A percentile compares a stretch with the other conserved stretches of the same genome.
phyloP scores from a whole-genome alignment of 2,113 vertebrate species.

The Cephalopholis sonnerati region DNA sequence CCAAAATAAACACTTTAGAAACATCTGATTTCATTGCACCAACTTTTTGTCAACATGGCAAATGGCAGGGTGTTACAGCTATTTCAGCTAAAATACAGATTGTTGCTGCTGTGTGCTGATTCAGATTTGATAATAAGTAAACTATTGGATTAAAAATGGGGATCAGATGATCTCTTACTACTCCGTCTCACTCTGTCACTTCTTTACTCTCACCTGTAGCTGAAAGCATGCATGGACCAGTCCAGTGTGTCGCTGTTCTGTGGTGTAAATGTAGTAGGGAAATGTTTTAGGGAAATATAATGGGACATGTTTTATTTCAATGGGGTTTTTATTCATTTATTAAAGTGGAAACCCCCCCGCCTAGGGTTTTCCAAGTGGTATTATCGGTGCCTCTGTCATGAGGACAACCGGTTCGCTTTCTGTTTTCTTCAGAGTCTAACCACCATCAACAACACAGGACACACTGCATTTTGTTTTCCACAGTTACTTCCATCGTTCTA shows the following conservation, averaged over 20 bases:
- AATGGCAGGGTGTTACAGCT: slow-evolving; percentile 73
- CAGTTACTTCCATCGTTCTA: too few species aligned
- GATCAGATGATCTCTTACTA: slow-evolving; percentile 72
- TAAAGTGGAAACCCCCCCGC: too few species aligned
- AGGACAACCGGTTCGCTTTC: too few species aligned
- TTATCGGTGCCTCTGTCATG: too few species aligned
- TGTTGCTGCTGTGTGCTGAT: slow-evolving; percentile 77
- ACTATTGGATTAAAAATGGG: slow-evolving; percentile 78
- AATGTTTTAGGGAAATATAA: neutral
- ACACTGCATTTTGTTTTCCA: too few species aligned
- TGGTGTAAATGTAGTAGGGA: slow-evolving; percentile 1
- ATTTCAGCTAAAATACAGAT: slow-evolving; percentile 74
- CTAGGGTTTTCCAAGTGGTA: too few species aligned
- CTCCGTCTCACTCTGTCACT: slow-evolving; percentile 67
- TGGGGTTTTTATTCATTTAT: neutral
- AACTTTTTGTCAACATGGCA: slow-evolving; percentile 68
- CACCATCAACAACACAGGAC: too few species aligned
- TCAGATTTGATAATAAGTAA: slow-evolving; percentile 79
- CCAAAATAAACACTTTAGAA: slow-evolving; percentile 86
- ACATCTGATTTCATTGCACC: slow-evolving; percentile 75
- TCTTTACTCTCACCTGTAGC: slow-evolving; percentile 44
- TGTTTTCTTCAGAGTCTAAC: too few species aligned
- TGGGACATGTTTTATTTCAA: neutral
- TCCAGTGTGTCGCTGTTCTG: neutral
- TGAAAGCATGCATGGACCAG: neutral